phyloP scores from a whole-genome alignment of 2,113 vertebrate species.

The Coregonus clupeaformis region DNA sequence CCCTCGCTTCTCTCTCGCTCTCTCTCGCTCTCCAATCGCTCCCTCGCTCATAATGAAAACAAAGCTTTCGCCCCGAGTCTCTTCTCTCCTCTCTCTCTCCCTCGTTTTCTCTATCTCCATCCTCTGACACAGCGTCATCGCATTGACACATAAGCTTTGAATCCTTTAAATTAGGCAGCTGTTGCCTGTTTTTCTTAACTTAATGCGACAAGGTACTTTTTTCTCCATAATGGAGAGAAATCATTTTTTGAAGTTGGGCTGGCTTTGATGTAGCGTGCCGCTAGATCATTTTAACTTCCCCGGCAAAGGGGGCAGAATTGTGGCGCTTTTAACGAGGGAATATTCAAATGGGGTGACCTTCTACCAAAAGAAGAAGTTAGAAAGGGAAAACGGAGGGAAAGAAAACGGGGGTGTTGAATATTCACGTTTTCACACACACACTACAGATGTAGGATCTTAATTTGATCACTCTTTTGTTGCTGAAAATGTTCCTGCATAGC shows the following conservation, averaged over 20 bases:
- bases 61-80: slow-evolving; percentile 68
- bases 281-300: slow-evolving; percentile 17
- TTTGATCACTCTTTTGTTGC: too few relatives aligned
- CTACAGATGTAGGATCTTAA: background rate
- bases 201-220: background rate
- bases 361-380: background rate
- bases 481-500: too few relatives aligned
- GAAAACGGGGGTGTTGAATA: background rate
- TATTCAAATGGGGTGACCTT: slow-evolving; percentile 24
- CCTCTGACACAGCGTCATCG: slow-evolving; percentile 70
- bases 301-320: background rate
- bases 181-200: slow-evolving; percentile 20
- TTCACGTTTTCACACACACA: background rate
- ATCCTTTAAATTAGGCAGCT: slow-evolving; percentile 70
- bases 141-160: slow-evolving; percentile 70
- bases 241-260: slow-evolving; percentile 6
- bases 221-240: slow-evolving; percentile 16
- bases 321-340: slow-evolving; percentile 9
- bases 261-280: slow-evolving; percentile 15
- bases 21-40: background rate
- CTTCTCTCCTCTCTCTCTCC: slow-evolving; percentile 9
- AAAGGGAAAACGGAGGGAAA: background rate
- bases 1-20: background rate
- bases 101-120: slow-evolving; percentile 66
- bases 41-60: slow-evolving; percentile 75